Evolutionary conservation across 2,113 vertebrate species (phyloP), one percentile per base, ranked within the genome.

Genomic region (Opisthocomus hoazin): DNA sequence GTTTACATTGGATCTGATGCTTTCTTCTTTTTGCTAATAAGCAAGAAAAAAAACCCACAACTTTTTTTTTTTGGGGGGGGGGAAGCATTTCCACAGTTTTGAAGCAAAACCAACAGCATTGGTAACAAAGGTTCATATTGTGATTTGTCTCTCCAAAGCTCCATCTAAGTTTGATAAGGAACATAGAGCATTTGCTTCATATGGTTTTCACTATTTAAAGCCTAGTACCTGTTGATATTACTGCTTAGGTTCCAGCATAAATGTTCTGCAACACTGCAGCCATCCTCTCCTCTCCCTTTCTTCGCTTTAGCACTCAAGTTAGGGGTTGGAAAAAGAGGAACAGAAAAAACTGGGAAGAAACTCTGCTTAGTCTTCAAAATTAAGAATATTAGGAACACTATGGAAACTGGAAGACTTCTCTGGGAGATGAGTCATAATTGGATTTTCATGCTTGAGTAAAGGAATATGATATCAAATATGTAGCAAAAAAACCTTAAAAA

Each of bases 401-500:
- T 79, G 74, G 87, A 96, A 96, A 94, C 45, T 79, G 65, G 77
- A 96, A 79, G 87, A 91, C 60, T 71, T 66, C 75, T 80, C 71
- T 73, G 92, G 66, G 51, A 91, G 6, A 68, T 89, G 84, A 95
- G 37, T 90, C 66, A 92, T 92, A 92, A 94, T 71, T 90, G 75
- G 89, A 89, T 96, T 91, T 95, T 91, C 90, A 91, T 93, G 73
- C 77, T 85, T 89, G 69, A 94, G 90, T 85, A 75, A 85, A 70
- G 76, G 79, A 79, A 70, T 74, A 77, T 8, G 27, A 48, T 84
- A 94, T 66, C 43, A 94, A 94, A 94, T 81, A 80, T 86, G 94
- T 89, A 86, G 37, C 2, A 89, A 80, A 81, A 86, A 46, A 27
- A 64, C 4, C 15, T 53, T 90, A 65, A 61, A 75, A 84, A 89